Evolutionary conservation across 2,797 vertebrate genomes (phyloP).

Genomic region (Monodelphis domestica): DNA sequence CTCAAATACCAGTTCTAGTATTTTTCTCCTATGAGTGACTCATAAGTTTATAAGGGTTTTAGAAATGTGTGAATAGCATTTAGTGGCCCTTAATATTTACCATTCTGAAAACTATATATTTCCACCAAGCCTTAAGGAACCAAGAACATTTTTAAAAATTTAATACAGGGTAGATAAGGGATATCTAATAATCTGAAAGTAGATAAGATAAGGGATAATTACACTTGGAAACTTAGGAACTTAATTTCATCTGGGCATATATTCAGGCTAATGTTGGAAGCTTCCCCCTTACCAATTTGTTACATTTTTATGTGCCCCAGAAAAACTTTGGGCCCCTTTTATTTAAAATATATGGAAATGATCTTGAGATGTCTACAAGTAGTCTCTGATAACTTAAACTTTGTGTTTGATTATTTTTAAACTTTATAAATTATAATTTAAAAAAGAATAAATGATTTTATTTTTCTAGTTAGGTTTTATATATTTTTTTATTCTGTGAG

Average conservation of each 20-base stretch:
- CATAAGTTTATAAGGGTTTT: neutral
- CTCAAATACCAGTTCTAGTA: neutral
- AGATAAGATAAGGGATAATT: too few species aligned
- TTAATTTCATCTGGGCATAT: neutral
- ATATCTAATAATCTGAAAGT: too few species aligned
- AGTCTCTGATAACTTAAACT: neutral
- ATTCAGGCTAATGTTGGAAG: neutral
- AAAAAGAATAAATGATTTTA: neutral
- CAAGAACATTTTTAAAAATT: neutral
- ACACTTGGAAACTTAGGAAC: neutral
- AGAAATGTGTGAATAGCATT: neutral
- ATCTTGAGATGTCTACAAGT: neutral
- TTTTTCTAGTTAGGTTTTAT: neutral
- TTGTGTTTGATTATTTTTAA: neutral
- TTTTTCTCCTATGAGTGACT: conserved; percentile 24
- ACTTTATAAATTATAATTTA: neutral
- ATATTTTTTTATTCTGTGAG: neutral
- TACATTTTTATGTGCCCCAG: neutral
- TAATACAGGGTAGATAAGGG: neutral
- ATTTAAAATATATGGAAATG: neutral
- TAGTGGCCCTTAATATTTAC: conserved; percentile 10
- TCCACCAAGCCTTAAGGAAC: neutral
- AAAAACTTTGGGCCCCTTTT: neutral
- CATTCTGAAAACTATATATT: conserved; percentile 25
- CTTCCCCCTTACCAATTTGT: neutral